Evolutionary conservation across 2,797 vertebrate species (phyloP).

Genomic region (Aselliscus stoliczkanus): DNA sequence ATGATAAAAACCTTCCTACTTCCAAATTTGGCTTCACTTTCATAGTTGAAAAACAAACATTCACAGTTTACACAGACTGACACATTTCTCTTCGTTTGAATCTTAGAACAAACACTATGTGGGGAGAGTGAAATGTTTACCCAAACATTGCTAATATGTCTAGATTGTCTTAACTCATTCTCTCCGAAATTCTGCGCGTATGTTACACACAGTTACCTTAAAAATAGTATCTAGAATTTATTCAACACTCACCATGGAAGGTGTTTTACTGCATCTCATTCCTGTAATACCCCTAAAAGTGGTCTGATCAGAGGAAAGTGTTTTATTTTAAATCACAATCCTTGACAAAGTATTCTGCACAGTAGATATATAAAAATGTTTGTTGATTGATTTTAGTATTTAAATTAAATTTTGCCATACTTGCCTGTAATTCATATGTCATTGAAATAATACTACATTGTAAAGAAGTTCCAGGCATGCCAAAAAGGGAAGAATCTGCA

Average conservation of each 20-base stretch:
- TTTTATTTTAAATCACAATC: background rate
- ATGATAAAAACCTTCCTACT: background rate
- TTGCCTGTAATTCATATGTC: background rate
- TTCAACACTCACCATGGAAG: background rate
- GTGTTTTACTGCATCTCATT: background rate
- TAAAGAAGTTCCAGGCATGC: background rate
- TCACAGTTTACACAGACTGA: constrained; percentile 1
- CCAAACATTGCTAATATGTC: background rate
- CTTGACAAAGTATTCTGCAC: background rate
- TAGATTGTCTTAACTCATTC: background rate
- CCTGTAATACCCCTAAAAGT: background rate
- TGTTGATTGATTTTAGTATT: background rate
- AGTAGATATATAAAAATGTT: background rate
- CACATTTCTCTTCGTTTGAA: background rate
- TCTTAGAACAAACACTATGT: background rate
- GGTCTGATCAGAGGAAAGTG: background rate
- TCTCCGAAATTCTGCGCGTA: background rate
- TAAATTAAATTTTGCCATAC: background rate
- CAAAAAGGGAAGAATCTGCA: background rate
- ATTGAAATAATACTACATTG: background rate
- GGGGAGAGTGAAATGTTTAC: background rate
- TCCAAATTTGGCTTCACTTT: constrained; percentile 38
- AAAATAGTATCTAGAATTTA: background rate
- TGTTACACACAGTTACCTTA: background rate
- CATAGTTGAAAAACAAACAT: constrained; percentile 42